Percentiles rank a stretch among this genome's conserved stretches.
These are phyloP conservation scores for Pachliopta kotzebuea DNA, from an alignment of 2,888 invertebrate genomes.

Conservation along the genomic window DNA sequence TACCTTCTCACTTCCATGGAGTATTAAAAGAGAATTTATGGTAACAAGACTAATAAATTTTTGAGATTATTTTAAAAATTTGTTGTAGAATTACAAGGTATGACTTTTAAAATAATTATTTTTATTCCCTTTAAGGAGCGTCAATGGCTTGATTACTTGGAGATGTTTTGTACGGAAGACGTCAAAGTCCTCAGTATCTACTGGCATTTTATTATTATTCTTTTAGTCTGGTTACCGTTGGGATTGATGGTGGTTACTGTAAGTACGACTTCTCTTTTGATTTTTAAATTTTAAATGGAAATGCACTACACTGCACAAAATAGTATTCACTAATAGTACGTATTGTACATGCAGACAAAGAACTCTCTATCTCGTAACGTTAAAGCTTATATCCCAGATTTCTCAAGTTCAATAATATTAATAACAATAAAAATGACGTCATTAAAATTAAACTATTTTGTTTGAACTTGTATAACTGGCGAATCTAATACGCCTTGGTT, in stretches of 20 bases:
- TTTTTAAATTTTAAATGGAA: background rate
- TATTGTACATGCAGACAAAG: too few relatives aligned
- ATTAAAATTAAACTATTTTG: too few relatives aligned
- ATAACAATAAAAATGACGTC: too few relatives aligned
- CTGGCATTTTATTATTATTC: slow-evolving; percentile 88
- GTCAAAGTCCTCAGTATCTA: slow-evolving; percentile 83
- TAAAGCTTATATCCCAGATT: too few relatives aligned
- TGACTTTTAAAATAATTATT: too few relatives aligned
- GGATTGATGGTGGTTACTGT: slow-evolving; percentile 86
- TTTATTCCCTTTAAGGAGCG: slow-evolving; percentile 73
- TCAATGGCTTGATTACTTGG: slow-evolving; percentile 87
- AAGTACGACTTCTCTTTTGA: slow-evolving; percentile 61
- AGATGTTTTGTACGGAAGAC: slow-evolving; percentile 88
- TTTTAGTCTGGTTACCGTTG: slow-evolving; percentile 89
- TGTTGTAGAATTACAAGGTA: too few relatives aligned
- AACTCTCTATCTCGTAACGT: too few relatives aligned
- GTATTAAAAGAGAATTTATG: slow-evolving; percentile 82
- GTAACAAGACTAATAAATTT: slow-evolving; percentile 54
- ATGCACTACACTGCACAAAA: too few relatives aligned
- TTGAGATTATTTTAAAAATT: background rate
- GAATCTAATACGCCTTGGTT: too few relatives aligned
- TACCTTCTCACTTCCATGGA: slow-evolving; percentile 83
- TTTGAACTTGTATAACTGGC: too few relatives aligned
- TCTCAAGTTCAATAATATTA: too few relatives aligned
- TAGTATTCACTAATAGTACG: too few relatives aligned